Percentiles rank a stretch among this genome's conserved stretches.
These are phyloP conservation scores for Oceanodroma leucorhoa DNA, from an alignment of 2,797 vertebrate species.

Conservation along the genomic window DNA sequence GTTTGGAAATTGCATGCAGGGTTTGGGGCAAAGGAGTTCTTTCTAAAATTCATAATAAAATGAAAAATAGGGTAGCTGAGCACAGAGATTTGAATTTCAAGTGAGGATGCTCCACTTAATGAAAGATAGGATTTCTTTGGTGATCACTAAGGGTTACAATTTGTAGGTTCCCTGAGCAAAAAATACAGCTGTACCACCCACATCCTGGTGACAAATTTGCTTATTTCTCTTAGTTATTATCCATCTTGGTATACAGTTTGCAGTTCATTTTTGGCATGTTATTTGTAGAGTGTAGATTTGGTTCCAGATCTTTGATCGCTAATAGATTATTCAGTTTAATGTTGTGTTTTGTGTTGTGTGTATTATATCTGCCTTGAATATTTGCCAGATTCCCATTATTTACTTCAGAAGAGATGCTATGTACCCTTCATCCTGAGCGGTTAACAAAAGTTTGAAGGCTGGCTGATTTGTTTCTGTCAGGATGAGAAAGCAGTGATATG, in stretches of 20 bases:
- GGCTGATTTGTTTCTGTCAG: constrained; percentile 14
- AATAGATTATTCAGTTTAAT: not conserved
- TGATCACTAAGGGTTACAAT: not conserved
- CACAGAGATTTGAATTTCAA: not conserved
- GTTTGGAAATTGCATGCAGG: not conserved
- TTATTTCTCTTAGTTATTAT: not conserved
- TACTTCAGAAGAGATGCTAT: not conserved
- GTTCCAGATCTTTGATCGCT: not conserved
- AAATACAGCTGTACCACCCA: not conserved
- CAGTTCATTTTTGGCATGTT: not conserved
- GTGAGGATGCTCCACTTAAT: not conserved
- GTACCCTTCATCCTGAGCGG: not conserved
- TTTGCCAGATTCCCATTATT: not conserved
- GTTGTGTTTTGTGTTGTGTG: not conserved
- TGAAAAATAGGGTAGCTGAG: not conserved
- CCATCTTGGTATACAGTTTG: not conserved
- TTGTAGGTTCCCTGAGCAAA: not conserved
- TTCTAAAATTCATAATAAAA: not conserved
- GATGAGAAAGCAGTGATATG: not conserved
- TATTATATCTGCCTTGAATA: not conserved
- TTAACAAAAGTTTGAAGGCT: constrained; percentile 26
- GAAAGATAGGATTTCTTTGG: not conserved
- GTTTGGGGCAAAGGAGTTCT: not conserved
- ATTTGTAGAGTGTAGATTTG: not conserved
- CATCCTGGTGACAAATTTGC: not conserved